Evolutionary conservation across 2,888 invertebrate genomes (phyloP), one percentile per base, ranked within the genome.

Genomic region (Mystacides longicornis): DNA sequence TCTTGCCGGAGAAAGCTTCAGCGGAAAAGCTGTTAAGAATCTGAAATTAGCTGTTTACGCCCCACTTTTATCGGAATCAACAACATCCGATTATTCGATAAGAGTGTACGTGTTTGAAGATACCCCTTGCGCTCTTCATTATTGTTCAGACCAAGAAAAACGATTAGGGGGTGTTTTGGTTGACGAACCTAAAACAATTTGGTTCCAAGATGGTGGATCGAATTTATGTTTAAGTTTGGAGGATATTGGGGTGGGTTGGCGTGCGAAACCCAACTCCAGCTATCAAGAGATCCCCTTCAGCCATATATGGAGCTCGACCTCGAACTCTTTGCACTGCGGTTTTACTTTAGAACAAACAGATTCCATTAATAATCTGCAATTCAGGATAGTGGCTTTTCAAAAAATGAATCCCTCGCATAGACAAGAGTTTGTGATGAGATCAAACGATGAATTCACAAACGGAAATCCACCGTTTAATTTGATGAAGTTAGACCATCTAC

Each of bases 91-190:
- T 67, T 86, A 82, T 69, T 85, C 80, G 63, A 77, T 93, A 58
- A 77, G 93, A 55, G 88, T 93, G 21, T 93, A 93, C 71, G 87
- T 90, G 53, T 78, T 93, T 50, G 91, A 92, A 67, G 92, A 93
- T 67, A 90, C 89, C 14, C 84, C 86, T 58, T 89, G 91, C 60
- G 88, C 91, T 22, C 78, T 87, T 67, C 89, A 91, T 71, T 87
- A 86, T 58, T 80, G 82, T 60, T 72, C 75, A 46, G 79, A 81
- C n/a, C 79, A 82, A 59, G 83, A 85, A 64, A 75, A 79, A 37
- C 79, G 81, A 58, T 77, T 90, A 55, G 87, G 90, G 1, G 92
- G 91, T 9, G 81, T 82, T 58, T 75, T 90, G 48, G 73, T 93
- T 65, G 90, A 90, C 68, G 87, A 89, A 66, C 87, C 92, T 3